These are phyloP conservation scores for Idaea straminata DNA, from an alignment of 2,888 invertebrate genomes.

Conservation along the genomic window DNA sequence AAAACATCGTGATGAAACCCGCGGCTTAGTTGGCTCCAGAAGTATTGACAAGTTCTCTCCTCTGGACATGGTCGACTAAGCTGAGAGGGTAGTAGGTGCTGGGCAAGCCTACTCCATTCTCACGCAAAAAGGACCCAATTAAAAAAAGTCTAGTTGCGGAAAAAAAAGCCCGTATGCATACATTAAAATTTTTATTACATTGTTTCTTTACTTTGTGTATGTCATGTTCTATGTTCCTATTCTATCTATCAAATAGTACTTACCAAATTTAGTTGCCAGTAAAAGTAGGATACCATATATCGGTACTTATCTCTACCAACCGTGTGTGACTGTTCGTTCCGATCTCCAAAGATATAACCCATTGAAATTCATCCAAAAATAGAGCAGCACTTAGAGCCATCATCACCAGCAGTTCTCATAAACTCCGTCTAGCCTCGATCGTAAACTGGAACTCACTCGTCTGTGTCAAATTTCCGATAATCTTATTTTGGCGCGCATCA, in stretches of 20 bases:
- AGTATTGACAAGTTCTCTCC: too few species aligned
- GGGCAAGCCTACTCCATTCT: too few species aligned
- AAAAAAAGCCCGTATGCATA: too few species aligned
- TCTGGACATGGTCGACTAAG: too few species aligned
- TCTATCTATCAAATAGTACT: background rate
- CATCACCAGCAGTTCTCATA: slow-evolving; percentile 50
- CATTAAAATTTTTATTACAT: too few species aligned
- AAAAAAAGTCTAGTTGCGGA: too few species aligned
- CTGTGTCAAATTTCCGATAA: slow-evolving; percentile 77
- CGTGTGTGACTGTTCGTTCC: background rate
- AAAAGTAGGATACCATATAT: background rate
- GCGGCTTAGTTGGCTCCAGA: too few species aligned
- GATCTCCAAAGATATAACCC: slow-evolving; percentile 17
- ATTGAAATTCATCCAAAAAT: slow-evolving; percentile 51
- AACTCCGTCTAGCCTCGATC: slow-evolving; percentile 54
- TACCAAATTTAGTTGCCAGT: background rate
- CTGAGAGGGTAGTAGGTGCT: too few species aligned
- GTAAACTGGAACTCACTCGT: slow-evolving; percentile 63
- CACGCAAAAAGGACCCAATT: too few species aligned
- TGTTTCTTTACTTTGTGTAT: too few species aligned
- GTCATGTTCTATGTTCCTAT: too few species aligned
- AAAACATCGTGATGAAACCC: too few species aligned
- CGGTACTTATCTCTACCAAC: background rate
- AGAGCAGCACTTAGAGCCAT: slow-evolving; percentile 67
- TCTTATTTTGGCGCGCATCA: slow-evolving; percentile 80